Evolutionary conservation across 1,140 invertebrate species (phyloP), one percentile per base, ranked within the genome.

Genomic region (Dysdera silvatica): DNA sequence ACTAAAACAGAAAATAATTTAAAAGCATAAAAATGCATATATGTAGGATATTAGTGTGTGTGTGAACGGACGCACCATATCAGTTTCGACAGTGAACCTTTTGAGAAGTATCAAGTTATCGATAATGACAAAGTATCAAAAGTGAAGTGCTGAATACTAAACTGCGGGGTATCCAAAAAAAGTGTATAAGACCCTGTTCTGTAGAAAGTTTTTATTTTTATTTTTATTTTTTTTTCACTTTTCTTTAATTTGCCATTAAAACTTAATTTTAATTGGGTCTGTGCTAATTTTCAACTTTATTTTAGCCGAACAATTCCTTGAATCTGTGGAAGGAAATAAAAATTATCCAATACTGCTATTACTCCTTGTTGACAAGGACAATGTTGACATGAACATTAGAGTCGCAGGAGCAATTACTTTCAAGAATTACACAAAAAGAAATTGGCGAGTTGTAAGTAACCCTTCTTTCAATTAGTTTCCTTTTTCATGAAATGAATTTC

Each of bases 361-460:
- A 2, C 83, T 88, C 70, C 78, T 97, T 8, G 83, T 96, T 55
- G 86, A 91, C 65, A 91, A 89, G 70, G 67, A 72, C 62, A 83
- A 86, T 67, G 79, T 87, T 26, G 86, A 92, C 67, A 76, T 87
- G 64, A 73, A 86, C 6, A 87, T 96, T 48, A 80, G 91, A 70
- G 80, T 94, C 41, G 87, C 91, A 35, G 90, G 89, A 47, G 86
- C 93, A 43, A 87, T 98, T 68, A 87, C 88, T 16, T 95, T 99
- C 72, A 99, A 99, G 76, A 99, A 99, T 77, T 95, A 87, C 75
- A 84, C 97, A 6, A 97, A 96, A 76, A 80, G 91, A 56, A 95
- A 97, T 78, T 99, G 95, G 95, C 82, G 83, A 79, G 80, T 88
- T 70, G 89, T 92, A 80, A 80, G 83, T 82, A 69, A 49, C 23